A percentile compares a stretch with the other conserved stretches of the same genome.
Evolutionary conservation across 2,797 vertebrate genomes (phyloP).

Genomic region (Malacoctenus gilli): DNA sequence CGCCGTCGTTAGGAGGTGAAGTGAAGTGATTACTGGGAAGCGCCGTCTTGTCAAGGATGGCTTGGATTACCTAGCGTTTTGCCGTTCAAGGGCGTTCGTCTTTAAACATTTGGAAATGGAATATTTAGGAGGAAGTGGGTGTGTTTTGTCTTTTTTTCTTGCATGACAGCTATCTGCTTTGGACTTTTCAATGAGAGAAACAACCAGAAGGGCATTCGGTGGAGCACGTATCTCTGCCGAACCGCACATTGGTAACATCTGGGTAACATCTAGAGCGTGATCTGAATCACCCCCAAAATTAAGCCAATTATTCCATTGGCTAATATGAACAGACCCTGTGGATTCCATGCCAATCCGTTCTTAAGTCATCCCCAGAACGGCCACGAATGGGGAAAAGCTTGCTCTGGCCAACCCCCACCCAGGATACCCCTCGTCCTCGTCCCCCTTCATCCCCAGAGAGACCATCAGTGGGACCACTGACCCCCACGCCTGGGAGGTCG

Average conservation of each 20-base stretch:
- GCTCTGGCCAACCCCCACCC: too few relatives aligned
- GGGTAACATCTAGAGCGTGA: too few relatives aligned
- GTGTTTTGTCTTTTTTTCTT: background rate
- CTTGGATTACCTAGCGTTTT: constrained; percentile 13
- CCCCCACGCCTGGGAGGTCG: constrained; percentile 22
- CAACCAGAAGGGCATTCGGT: too few relatives aligned
- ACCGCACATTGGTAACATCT: too few relatives aligned
- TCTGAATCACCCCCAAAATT: too few relatives aligned
- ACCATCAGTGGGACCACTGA: constrained; percentile 20
- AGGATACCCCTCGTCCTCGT: constrained; percentile 14
- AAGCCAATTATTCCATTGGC: too few relatives aligned
- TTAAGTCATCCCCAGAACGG: too few relatives aligned
- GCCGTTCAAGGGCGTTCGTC: constrained; percentile 2
- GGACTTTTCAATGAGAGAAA: background rate
- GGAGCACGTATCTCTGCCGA: too few relatives aligned
- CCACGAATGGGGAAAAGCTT: too few relatives aligned
- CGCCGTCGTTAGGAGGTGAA: background rate
- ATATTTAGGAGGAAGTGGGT: background rate
- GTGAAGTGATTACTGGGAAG: constrained; percentile 21
- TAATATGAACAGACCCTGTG: too few relatives aligned
- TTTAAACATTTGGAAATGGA: constrained; percentile 1
- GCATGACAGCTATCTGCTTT: constrained; percentile 4
- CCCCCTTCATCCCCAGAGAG: constrained; percentile 11
- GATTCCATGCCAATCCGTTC: too few relatives aligned
- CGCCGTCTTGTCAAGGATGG: constrained; percentile 9